Conservation (phyloP, 2,113 vertebrate species). For the Columba janthina region DNA sequence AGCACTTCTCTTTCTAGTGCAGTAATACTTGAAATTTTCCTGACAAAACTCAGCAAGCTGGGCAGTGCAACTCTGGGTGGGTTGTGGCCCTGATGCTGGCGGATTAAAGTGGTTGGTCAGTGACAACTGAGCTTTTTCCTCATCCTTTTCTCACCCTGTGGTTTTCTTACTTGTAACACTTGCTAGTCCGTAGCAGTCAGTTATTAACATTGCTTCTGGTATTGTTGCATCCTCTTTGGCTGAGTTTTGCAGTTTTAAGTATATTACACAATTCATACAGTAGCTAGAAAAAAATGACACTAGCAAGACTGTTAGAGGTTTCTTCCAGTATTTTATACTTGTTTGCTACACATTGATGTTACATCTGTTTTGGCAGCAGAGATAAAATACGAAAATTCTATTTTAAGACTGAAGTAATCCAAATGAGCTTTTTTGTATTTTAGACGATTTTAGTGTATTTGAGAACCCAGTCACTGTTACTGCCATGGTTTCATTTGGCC, state of each 20-base stretch:
- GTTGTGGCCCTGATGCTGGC: not conserved
- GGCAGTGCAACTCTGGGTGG: not conserved
- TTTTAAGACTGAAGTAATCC: not conserved
- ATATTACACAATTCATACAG: not conserved
- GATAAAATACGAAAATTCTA: not conserved
- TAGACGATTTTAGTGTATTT: not conserved
- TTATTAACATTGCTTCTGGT: slow-evolving; percentile 11
- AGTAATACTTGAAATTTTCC: not conserved
- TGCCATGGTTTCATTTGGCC: not conserved
- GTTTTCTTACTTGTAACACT: not conserved
- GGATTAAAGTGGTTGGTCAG: not conserved
- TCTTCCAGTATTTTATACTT: not conserved
- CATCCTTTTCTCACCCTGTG: not conserved
- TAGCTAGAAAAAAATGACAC: not conserved
- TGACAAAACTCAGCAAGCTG: not conserved
- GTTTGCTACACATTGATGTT: not conserved
- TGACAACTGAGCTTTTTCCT: not conserved
- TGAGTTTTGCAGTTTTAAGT: not conserved
- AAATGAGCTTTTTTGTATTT: not conserved
- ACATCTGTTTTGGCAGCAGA: not conserved
- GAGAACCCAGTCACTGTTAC: not conserved
- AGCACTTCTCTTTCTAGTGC: not conserved
- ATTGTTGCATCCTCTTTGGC: not conserved
- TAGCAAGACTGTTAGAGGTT: not conserved
- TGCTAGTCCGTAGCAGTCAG: not conserved